Evolutionary conservation across 1,140 invertebrate genomes (phyloP).

Genomic region (Drosophila serrata): DNA sequence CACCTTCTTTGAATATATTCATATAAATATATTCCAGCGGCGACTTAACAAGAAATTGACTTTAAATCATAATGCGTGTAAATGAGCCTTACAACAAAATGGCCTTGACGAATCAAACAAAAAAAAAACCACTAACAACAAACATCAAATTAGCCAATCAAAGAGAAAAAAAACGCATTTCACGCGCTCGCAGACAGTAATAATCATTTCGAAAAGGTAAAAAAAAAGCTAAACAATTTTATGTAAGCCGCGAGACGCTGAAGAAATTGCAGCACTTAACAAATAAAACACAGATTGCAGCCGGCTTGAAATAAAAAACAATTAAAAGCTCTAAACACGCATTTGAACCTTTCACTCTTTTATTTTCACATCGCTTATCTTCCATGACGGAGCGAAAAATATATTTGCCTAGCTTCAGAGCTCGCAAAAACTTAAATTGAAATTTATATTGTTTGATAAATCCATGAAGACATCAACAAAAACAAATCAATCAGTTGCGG

Average conservation of each 20-base stretch:
- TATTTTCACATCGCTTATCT: slow-evolving; percentile 40
- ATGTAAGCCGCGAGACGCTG: slow-evolving; percentile 55
- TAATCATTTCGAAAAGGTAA: slow-evolving; percentile 39
- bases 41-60: slow-evolving; percentile 53
- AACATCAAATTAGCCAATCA: slow-evolving; percentile 74
- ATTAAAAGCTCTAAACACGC: slow-evolving; percentile 41
- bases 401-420: slow-evolving; percentile 30
- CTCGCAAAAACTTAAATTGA: slow-evolving; percentile 20
- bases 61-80: slow-evolving; percentile 68
- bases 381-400: slow-evolving; percentile 24
- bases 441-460: slow-evolving; percentile 22
- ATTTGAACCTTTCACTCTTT: slow-evolving; percentile 48
- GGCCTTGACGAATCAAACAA: slow-evolving; percentile 53
- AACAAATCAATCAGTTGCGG: slow-evolving; percentile 46
- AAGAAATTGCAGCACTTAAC: slow-evolving; percentile 70
- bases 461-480: slow-evolving; percentile 15
- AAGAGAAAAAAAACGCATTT: slow-evolving; percentile 38
- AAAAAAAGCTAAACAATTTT: slow-evolving; percentile 43
- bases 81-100: slow-evolving; percentile 70
- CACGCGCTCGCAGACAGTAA: slow-evolving; percentile 50
- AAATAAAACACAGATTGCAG: slow-evolving; percentile 63
- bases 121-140: slow-evolving; percentile 33
- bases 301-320: slow-evolving; percentile 49
- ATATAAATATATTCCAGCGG: slow-evolving; percentile 1
- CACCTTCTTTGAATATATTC: slow-evolving; percentile 4